phyloP scores from a whole-genome alignment of 30 jellyfish, hydroid and myxozoan genomes.

The Hydractinia echinata region DNA sequence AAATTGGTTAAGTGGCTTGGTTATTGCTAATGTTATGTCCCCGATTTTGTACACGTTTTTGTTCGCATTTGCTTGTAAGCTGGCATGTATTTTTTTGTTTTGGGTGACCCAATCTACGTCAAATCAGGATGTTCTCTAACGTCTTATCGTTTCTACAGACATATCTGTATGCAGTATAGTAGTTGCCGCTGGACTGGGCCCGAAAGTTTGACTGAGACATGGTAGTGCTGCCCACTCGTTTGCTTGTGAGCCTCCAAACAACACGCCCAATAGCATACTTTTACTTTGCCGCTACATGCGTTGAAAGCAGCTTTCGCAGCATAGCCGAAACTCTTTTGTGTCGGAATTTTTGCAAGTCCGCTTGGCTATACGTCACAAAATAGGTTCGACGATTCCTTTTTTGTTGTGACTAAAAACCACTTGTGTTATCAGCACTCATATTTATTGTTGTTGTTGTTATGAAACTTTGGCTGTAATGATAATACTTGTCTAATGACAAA shows the following conservation, averaged over 20 bases:
- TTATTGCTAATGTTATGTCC: background rate
- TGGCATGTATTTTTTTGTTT: background rate
- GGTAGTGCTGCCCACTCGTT: background rate
- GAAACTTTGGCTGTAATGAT: too few species aligned
- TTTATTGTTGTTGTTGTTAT: too few species aligned
- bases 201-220: too few species aligned
- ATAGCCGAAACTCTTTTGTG: background rate
- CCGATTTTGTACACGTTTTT: too few species aligned
- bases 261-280: background rate
- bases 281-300: background rate
- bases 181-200: background rate
- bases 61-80: background rate
- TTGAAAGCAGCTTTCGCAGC: background rate
- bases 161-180: background rate
- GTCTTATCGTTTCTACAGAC: background rate
- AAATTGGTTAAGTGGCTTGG: too few species aligned
- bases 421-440: too few species aligned
- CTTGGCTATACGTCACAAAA: conserved; percentile 5
- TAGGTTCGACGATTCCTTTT: conserved; percentile 11
- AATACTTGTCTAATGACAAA: too few species aligned
- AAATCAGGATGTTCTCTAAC: background rate
- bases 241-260: background rate
- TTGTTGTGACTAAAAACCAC: too few species aligned
- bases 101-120: background rate
- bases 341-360: background rate